Evolutionary conservation across 2,113 vertebrate genomes (phyloP).

Genomic region (Pluvianellus socialis): DNA sequence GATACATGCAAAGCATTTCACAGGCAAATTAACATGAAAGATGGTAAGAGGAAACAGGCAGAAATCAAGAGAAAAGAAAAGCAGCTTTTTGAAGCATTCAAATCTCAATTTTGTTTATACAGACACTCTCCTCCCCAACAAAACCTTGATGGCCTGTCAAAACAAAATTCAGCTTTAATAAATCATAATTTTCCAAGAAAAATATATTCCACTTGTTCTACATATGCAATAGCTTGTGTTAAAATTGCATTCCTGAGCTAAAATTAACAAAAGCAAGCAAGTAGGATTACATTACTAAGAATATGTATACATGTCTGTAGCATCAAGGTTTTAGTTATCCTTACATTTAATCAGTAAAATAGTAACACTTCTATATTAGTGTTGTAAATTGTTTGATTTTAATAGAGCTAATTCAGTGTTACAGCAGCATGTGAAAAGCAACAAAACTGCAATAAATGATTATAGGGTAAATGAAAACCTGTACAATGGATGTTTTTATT

Average conservation of each 20-base stretch:
- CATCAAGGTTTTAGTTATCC: neutral
- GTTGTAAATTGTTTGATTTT: neutral
- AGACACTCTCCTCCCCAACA: neutral
- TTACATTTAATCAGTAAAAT: neutral
- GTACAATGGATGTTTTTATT: neutral
- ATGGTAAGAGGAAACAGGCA: neutral
- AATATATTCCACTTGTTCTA: neutral
- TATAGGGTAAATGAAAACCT: neutral
- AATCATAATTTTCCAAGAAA: neutral
- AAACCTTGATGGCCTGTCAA: neutral
- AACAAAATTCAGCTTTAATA: neutral
- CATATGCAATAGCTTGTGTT: neutral
- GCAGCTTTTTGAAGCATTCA: slow-evolving; percentile 50
- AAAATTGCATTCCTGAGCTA: neutral
- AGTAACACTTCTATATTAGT: neutral
- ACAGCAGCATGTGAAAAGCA: neutral
- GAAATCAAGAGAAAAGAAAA: slow-evolving; percentile 26
- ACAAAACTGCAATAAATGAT: neutral
- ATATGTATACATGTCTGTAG: neutral
- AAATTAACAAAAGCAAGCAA: neutral
- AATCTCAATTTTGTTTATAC: neutral
- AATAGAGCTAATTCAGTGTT: neutral
- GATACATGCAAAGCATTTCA: slow-evolving; percentile 26
- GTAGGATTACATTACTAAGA: neutral
- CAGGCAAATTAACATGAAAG: neutral